Percentiles rank a stretch among this genome's conserved stretches.
Conservation (phyloP, 2,888 invertebrate species). For the Aromia moschata region DNA sequence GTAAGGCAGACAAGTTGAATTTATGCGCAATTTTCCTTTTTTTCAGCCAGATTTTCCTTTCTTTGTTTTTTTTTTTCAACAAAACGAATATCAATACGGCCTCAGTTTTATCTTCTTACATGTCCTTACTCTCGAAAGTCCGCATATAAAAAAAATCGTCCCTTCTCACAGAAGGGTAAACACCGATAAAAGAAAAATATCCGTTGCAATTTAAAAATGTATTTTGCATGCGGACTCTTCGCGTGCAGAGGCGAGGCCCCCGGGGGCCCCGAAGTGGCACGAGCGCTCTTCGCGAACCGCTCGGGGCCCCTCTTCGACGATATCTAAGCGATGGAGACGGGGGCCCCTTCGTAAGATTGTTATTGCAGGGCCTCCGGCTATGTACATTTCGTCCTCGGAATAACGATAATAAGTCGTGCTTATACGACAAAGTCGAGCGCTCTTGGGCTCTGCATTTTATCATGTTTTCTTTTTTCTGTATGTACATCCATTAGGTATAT, state of each 20-base stretch:
- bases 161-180: slow-evolving; percentile 28
- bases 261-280: slow-evolving; percentile 13
- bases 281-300: slow-evolving; percentile 8
- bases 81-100: no score
- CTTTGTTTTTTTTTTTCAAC: no score
- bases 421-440: no score
- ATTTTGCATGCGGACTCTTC: slow-evolving; percentile 32
- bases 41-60: no score
- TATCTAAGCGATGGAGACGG: slow-evolving; percentile 32
- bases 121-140: no score
- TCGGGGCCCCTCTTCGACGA: slow-evolving; percentile 17
- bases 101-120: no score
- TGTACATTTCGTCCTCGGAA: slow-evolving; percentile 31
- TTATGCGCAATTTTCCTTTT: no score
- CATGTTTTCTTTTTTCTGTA: no score
- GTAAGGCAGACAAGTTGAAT: no score
- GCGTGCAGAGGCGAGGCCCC: slow-evolving; percentile 18
- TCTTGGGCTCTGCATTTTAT: no score
- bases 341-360: slow-evolving; percentile 33
- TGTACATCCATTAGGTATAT: no score
- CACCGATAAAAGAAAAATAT: slow-evolving; percentile 37
- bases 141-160: no score
- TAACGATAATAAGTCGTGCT: slow-evolving; percentile 29
- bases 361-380: slow-evolving; percentile 31
- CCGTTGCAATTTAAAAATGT: slow-evolving; percentile 38